These are phyloP conservation scores for Betta splendens DNA, from an alignment of 2,797 vertebrate species.

Conservation along the genomic window DNA sequence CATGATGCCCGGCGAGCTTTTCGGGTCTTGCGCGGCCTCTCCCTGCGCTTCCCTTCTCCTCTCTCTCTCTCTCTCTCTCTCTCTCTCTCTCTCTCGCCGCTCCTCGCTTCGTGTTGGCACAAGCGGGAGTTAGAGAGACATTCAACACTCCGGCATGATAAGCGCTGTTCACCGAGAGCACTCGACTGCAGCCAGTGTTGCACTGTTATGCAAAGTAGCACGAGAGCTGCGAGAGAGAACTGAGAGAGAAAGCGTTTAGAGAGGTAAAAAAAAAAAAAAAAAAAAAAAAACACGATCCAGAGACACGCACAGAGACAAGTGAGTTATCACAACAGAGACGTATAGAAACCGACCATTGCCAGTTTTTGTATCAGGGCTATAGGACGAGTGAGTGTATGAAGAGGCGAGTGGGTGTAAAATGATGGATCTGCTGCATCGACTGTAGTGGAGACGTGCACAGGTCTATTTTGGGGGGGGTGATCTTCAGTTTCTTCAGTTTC, in stretches of 20 bases:
- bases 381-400: constrained; percentile 8
- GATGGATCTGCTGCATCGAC: constrained; percentile 6
- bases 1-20: neutral
- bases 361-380: constrained; percentile 15
- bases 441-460: too few species aligned
- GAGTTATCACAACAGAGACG: constrained; percentile 24
- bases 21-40: constrained; percentile 3
- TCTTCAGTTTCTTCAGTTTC: too few species aligned
- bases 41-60: constrained; percentile 11
- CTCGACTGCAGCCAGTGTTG: constrained; percentile 62
- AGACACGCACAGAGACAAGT: constrained; percentile 31
- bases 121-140: constrained; percentile 48
- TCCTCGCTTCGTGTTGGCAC: constrained; percentile 33
- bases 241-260: constrained; percentile 24
- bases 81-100: constrained; percentile 28
- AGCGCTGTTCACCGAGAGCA: constrained; percentile 61
- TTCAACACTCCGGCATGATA: constrained; percentile 62
- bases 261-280: constrained; percentile 33
- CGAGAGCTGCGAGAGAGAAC: constrained; percentile 50
- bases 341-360: constrained; percentile 14
- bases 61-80: constrained; percentile 6
- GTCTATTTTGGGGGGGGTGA: too few species aligned
- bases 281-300: constrained; percentile 34
- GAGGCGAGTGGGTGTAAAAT: constrained; percentile 18
- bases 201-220: constrained; percentile 72